phyloP scores from a whole-genome alignment of 2,113 vertebrate genomes.

The Cavia porcellus region DNA sequence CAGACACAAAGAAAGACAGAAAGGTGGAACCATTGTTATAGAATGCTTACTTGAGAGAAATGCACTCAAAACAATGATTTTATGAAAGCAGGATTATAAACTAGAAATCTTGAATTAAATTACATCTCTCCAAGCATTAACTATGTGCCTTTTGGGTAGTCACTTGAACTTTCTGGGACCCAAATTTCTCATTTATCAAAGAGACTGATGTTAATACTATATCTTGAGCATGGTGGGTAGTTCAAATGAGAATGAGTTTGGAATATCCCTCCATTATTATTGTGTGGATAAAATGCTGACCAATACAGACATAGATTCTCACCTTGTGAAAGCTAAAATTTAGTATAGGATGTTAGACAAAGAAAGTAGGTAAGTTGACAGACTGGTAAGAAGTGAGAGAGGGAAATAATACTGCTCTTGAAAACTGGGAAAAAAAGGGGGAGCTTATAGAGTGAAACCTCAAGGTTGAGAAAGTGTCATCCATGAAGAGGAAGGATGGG shows the following conservation, averaged over 20 bases:
- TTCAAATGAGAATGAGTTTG: conserved; percentile 1
- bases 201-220: background rate
- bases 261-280: background rate
- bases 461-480: background rate
- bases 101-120: background rate
- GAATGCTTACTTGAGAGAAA: background rate
- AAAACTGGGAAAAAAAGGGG: background rate
- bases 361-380: background rate
- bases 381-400: background rate
- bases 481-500: background rate
- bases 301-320: background rate
- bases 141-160: background rate
- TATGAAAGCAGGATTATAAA: background rate
- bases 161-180: background rate
- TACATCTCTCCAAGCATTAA: background rate
- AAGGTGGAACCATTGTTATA: background rate
- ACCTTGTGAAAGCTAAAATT: background rate
- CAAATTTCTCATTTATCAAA: background rate
- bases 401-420: background rate
- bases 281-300: background rate
- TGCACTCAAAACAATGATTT: background rate
- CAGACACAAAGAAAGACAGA: background rate
- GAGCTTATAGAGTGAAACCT: background rate
- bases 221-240: background rate
- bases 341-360: background rate